Evolutionary conservation across 2,797 vertebrate genomes (phyloP), one percentile per base, ranked within the genome.

Genomic region (Carapus acus): DNA sequence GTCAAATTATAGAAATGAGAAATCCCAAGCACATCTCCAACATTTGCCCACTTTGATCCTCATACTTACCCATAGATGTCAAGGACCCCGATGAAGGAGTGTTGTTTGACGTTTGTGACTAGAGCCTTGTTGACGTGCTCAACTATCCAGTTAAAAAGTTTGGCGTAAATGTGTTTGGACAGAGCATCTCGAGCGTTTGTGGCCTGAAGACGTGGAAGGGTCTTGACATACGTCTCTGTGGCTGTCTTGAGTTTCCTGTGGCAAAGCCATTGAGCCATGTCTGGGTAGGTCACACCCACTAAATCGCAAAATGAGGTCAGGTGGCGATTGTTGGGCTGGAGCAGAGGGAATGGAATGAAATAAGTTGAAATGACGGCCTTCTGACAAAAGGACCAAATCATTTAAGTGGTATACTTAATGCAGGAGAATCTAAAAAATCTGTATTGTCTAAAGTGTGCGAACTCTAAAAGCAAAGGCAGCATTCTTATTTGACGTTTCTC

Each of bases 251-350:
- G 89, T 81, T 97, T 99, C 76, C 91, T 90, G 58, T 99, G 94
- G 80, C 95, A 98, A 40, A 99, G 91, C 96, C 96, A 99, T 64
- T 98, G 96, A 52, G 92, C 78, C 96, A 99, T 96, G 78, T 98
- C 94, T 65, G 94, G 91, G 43, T 94, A 96, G 41, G 91, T 87
- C 74, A 99, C 91, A 0, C 94, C 93, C 85, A 98, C 93, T 54
- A 99, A 86, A 48, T 96, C 93, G 6, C 93, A 98, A 83, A 99
- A 99, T 21, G 90, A 87, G 3, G 46, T 87, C 65, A 99, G 87
- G 68, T 96, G 92, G 19, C 81, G 79, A 2, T 97, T 93, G 65
- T 94, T 95, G 58, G 94, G 87, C 96, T 99, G 59, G 2, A 27
- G 19, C 4, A 43, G 31, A 7, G 14, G 14, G 12, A 22, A 27